These are phyloP conservation scores for Callopanchax toddi DNA, from an alignment of 2,113 vertebrate species.

Conservation along the genomic window DNA sequence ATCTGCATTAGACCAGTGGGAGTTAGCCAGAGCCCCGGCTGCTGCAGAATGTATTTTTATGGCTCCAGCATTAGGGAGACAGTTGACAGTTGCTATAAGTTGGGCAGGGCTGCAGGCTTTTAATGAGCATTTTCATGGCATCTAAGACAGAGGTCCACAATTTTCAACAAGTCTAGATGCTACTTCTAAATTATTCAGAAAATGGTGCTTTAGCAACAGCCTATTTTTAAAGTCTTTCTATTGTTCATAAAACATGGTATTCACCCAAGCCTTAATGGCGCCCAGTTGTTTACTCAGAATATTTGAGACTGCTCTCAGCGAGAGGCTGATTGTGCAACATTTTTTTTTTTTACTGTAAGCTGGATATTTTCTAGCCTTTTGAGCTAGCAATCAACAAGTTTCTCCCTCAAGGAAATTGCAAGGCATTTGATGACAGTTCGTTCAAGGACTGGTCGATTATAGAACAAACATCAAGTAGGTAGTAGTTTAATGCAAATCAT, in stretches of 20 bases:
- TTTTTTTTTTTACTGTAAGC: conserved; percentile 12
- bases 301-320: conserved; percentile 20
- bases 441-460: neutral
- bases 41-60: conserved; percentile 24
- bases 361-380: conserved; percentile 12
- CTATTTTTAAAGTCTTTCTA: conserved; percentile 33
- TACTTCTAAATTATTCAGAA: conserved; percentile 47
- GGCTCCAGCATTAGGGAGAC: conserved; percentile 30
- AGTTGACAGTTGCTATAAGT: conserved; percentile 38
- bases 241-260: conserved; percentile 30
- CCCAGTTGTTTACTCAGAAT: conserved; percentile 47
- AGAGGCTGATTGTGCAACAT: conserved; percentile 11
- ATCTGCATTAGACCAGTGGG: conserved; percentile 2
- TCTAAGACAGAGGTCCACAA: conserved; percentile 26
- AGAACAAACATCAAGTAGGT: neutral
- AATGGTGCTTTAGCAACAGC: conserved; percentile 21
- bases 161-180: conserved; percentile 20
- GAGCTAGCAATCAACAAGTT: neutral
- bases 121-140: conserved; percentile 35
- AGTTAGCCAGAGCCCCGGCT: neutral
- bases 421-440: neutral
- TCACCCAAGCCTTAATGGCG: conserved; percentile 51
- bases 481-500: neutral
- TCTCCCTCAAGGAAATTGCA: neutral
- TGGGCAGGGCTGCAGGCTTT: conserved; percentile 12